Percentiles rank a stretch among this genome's conserved stretches.
Evolutionary conservation across 2,797 vertebrate species (phyloP).

Genomic region (Alcedo quadribrachys): DNA sequence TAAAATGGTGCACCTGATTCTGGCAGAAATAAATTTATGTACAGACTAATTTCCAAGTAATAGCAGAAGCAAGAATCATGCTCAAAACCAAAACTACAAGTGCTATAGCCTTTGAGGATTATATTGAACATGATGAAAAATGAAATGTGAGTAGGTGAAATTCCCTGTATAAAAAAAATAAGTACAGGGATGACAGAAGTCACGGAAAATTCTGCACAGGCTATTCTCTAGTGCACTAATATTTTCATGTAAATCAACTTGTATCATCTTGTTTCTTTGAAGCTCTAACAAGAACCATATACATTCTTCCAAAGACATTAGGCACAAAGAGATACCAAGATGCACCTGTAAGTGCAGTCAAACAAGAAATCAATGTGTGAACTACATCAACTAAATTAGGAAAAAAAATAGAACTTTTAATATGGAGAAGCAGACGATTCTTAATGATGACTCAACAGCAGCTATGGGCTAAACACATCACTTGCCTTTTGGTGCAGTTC

Average conservation of each 20-base stretch:
- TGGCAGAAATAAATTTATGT: not conserved
- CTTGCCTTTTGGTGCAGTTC: not conserved
- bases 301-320: not conserved
- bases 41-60: not conserved
- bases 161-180: not conserved
- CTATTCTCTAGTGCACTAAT: not conserved
- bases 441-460: not conserved
- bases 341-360: not conserved
- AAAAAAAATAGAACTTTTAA: not conserved
- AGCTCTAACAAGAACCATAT: not conserved
- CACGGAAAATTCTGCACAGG: not conserved
- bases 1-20: constrained; percentile 2
- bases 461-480: not conserved
- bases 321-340: not conserved
- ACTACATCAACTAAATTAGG: not conserved
- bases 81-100: not conserved
- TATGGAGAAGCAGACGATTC: not conserved
- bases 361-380: not conserved
- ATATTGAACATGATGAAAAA: not conserved
- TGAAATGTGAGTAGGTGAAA: not conserved
- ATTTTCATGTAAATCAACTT: constrained; percentile 10
- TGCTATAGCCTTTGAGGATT: not conserved
- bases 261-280: not conserved
- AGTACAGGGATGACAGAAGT: not conserved
- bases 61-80: not conserved